Percentiles rank a stretch among this genome's conserved stretches.
Evolutionary conservation across 2,888 invertebrate genomes (phyloP).

Genomic region (Patella pellucida): DNA sequence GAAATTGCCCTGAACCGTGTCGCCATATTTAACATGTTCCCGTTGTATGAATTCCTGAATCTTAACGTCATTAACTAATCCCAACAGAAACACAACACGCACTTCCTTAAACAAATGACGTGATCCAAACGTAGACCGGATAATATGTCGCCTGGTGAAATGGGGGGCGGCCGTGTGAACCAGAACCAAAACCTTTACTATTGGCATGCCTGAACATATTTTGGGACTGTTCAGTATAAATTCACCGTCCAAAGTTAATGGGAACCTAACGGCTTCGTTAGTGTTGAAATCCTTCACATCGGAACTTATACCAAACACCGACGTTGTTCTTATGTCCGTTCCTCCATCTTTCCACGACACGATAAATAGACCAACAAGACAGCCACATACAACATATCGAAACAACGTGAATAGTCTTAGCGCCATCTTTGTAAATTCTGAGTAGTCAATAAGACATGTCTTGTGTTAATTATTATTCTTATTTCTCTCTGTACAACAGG

Average conservation of each 20-base stretch:
- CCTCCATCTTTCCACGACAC: too few relatives aligned
- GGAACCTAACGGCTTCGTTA: not conserved
- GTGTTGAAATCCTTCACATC: too few relatives aligned
- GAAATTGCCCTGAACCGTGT: slow-evolving; percentile 54
- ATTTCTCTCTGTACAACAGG: too few relatives aligned
- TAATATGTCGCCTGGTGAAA: slow-evolving; percentile 31
- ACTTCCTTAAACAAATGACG: slow-evolving; percentile 33
- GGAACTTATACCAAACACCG: too few relatives aligned
- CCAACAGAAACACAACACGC: slow-evolving; percentile 46
- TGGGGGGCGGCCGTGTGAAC: slow-evolving; percentile 47
- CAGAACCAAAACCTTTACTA: slow-evolving; percentile 29
- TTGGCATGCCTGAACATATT: slow-evolving; percentile 29
- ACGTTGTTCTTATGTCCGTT: too few relatives aligned
- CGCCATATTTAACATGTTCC: slow-evolving; percentile 41
- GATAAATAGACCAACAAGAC: too few relatives aligned
- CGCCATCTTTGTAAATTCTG: too few relatives aligned
- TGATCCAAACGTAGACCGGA: slow-evolving; percentile 50
- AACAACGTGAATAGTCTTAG: too few relatives aligned
- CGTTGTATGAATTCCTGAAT: slow-evolving; percentile 34
- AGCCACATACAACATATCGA: too few relatives aligned
- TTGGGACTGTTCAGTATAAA: slow-evolving; percentile 32
- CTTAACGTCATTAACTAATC: slow-evolving; percentile 30
- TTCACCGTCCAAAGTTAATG: slow-evolving; percentile 27
- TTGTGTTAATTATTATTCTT: too few relatives aligned
- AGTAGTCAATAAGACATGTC: too few relatives aligned